Conservation (phyloP, 2,888 invertebrate species). For the Lumbricus terrestris region DNA sequence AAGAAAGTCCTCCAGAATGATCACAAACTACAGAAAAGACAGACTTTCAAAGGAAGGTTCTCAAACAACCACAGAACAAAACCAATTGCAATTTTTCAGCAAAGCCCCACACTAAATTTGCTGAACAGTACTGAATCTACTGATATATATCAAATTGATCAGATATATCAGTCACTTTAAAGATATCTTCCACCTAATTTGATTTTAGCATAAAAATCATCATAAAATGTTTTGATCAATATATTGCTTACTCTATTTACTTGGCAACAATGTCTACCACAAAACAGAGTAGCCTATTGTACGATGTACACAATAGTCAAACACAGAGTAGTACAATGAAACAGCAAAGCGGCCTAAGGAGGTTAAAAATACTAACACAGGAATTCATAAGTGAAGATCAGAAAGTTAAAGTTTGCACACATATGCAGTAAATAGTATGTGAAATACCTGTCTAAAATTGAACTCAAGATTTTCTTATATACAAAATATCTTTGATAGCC, state of each 20-base stretch:
- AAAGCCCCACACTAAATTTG: not conserved
- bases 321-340: not conserved
- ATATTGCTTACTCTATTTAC: not conserved
- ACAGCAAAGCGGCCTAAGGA: not conserved
- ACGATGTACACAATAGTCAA: not conserved
- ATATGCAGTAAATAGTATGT: not conserved
- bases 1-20: constrained; percentile 65
- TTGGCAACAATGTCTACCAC: not conserved
- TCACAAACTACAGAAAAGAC: constrained; percentile 30
- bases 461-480: not conserved
- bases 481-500: not conserved
- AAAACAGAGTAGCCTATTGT: too few relatives aligned
- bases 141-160: not conserved
- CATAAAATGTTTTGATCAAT: not conserved
- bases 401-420: too few relatives aligned
- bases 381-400: too few relatives aligned
- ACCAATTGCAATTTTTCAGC: not conserved
- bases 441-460: not conserved
- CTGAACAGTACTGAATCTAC: too few relatives aligned
- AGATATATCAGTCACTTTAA: not conserved
- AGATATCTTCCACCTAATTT: not conserved
- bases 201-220: not conserved
- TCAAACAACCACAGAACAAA: not conserved
- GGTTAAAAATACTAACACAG: not conserved
- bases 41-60: not conserved